These are phyloP conservation scores for Trichonephila clavipes DNA, from an alignment of 1,140 invertebrate species.

Conservation along the genomic window DNA sequence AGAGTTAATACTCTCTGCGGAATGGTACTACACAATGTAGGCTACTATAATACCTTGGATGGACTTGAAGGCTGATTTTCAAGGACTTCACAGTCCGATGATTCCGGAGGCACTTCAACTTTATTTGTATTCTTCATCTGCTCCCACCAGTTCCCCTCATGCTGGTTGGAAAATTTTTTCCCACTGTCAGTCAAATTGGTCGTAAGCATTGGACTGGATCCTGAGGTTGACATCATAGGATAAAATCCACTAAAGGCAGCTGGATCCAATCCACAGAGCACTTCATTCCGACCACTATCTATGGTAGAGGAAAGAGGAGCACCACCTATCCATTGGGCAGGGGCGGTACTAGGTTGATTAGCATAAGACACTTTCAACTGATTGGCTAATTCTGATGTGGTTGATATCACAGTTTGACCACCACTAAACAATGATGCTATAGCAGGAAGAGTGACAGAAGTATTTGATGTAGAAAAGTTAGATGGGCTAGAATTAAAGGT, in stretches of 20 bases:
- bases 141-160: slow-evolving; percentile 73
- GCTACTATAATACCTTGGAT: slow-evolving; percentile 45
- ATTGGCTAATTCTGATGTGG: slow-evolving; percentile 39
- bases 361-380: slow-evolving; percentile 65
- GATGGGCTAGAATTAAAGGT: slow-evolving; percentile 76
- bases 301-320: slow-evolving; percentile 69
- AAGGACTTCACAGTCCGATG: slow-evolving; percentile 55
- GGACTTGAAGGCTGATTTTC: slow-evolving; percentile 67
- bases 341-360: slow-evolving; percentile 14
- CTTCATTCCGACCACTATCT: slow-evolving; percentile 78
- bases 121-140: slow-evolving; percentile 67
- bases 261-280: slow-evolving; percentile 57
- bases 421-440: slow-evolving; percentile 71
- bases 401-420: slow-evolving; percentile 74
- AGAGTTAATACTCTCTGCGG: not conserved
- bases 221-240: slow-evolving; percentile 24
- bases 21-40: slow-evolving; percentile 57
- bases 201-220: slow-evolving; percentile 34
- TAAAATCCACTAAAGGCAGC: slow-evolving; percentile 44
- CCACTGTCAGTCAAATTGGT: slow-evolving; percentile 9
- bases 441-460: slow-evolving; percentile 62
- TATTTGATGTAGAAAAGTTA: slow-evolving; percentile 48
- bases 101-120: slow-evolving; percentile 76
- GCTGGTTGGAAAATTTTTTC: slow-evolving; percentile 26
- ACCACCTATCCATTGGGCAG: slow-evolving; percentile 52